Evolutionary conservation across 2,888 invertebrate species (phyloP), one percentile per base, ranked within the genome.

Genomic region (Magallana nippona): DNA sequence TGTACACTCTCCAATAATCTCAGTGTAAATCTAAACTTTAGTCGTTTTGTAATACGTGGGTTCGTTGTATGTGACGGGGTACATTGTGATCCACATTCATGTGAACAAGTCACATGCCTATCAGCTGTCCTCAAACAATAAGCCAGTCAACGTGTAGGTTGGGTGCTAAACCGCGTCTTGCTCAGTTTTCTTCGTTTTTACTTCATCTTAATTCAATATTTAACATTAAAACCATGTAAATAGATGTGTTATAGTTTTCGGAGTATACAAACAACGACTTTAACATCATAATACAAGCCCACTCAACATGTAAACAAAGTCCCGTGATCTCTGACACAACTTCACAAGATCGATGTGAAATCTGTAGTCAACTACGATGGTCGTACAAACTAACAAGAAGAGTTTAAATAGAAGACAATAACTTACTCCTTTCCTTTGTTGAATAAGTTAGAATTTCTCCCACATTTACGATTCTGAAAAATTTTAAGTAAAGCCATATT

Each of bases 401-500:
- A 10, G 13, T 27, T 13, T 27, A 27, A 32, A 27, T 13, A 71
- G 15, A 71, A 27, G 17, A 60, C 1, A 15, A 22, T 3, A 71
- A 71, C 71, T 71, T 71, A 71, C 71, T 71, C 71, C 32, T 71
- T 71, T 27, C 71, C 71, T 27, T 32, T 71, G 15, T 71, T 32
- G 22, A 32, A 71, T 27, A 27, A 71, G 22, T 32, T 71, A 8
- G 71, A 71, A 71, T 27, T 27, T 71, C 71, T 71, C 15, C 71
- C 71, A 15, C 19, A 27, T 71, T 71, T 71, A 27, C 71, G 27
- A 71, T 71, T 71, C 71, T 71, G 71, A 27, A 71, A 71, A 71
- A 71, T 71, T 71, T 71, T 71, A 27, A 71, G 71, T 71, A 71
- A 71, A 22, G 71, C 71, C 71, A 71, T 71, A 27, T 32, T 71